A percentile compares a stretch with the other conserved stretches of the same genome.
These are phyloP conservation scores for Xestia xanthographa DNA, from an alignment of 2,888 invertebrate species.

Conservation along the genomic window DNA sequence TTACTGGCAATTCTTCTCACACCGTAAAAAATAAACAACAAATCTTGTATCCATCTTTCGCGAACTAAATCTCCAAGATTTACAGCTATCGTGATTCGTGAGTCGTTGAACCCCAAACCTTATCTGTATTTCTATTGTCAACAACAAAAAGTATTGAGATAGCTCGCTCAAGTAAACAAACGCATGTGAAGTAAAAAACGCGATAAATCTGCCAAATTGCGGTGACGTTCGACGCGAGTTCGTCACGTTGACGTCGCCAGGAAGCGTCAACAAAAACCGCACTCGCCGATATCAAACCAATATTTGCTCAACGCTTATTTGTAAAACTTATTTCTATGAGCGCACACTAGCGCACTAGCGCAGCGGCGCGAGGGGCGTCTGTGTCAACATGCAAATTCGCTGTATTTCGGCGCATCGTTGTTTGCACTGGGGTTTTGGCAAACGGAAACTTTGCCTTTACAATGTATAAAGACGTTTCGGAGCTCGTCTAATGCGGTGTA, in stretches of 20 bases:
- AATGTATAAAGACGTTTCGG: slow-evolving; percentile 78
- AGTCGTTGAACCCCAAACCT: slow-evolving; percentile 43
- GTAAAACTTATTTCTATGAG: slow-evolving; percentile 77
- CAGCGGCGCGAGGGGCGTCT: slow-evolving; percentile 58
- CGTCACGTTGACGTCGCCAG: slow-evolving; percentile 47
- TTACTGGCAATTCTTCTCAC: slow-evolving; percentile 19
- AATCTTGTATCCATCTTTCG: slow-evolving; percentile 13
- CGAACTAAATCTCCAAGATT: slow-evolving; percentile 45
- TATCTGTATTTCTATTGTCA: slow-evolving; percentile 58
- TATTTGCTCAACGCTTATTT: slow-evolving; percentile 76
- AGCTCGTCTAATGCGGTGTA: slow-evolving; percentile 74
- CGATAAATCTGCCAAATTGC: slow-evolving; percentile 55
- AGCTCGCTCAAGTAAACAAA: slow-evolving; percentile 45
- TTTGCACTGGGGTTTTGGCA: slow-evolving; percentile 78
- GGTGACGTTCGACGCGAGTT: slow-evolving; percentile 38
- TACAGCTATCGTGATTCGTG: slow-evolving; percentile 36
- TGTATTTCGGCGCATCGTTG: slow-evolving; percentile 80
- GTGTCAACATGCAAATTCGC: slow-evolving; percentile 83
- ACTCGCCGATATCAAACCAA: slow-evolving; percentile 69
- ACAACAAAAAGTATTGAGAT: slow-evolving; percentile 54
- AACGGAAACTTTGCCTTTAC: slow-evolving; percentile 80
- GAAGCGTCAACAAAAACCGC: slow-evolving; percentile 64
- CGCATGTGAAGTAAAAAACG: slow-evolving; percentile 49
- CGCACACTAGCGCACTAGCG: slow-evolving; percentile 50
- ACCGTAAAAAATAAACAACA: slow-evolving; percentile 29